Evolutionary conservation across 2,113 vertebrate genomes (phyloP).

Genomic region (Engystomops pustulosus): DNA sequence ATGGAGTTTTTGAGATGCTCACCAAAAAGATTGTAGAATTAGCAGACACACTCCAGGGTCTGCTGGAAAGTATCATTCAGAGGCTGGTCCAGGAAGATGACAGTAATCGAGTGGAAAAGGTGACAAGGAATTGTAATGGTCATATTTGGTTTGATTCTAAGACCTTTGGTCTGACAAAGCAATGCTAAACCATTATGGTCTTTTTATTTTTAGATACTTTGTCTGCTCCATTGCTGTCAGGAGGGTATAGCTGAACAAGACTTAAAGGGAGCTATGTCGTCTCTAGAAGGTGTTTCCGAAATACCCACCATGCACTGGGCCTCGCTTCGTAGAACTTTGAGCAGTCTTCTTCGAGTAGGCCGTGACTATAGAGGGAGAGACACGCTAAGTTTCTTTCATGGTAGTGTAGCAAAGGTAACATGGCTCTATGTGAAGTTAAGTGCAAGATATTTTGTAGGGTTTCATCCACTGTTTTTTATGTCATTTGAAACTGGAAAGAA

Average conservation of each 20-base stretch:
- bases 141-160: neutral
- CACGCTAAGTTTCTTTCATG: conserved; percentile 45
- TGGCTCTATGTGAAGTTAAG: neutral
- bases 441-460: neutral
- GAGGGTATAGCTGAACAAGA: conserved; percentile 36
- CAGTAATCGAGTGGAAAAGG: conserved; percentile 7
- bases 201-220: conserved; percentile 36
- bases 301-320: conserved; percentile 50
- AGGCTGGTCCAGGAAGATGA: conserved; percentile 47
- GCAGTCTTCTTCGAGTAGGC: conserved; percentile 33
- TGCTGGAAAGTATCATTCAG: conserved; percentile 42
- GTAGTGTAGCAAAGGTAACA: conserved; percentile 38
- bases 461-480: neutral
- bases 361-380: conserved; percentile 46
- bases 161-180: neutral
- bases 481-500: no score
- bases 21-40: conserved; percentile 44
- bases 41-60: conserved; percentile 46
- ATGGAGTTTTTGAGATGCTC: conserved; percentile 48
- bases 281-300: conserved; percentile 18
- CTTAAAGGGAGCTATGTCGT: conserved; percentile 38
- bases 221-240: conserved; percentile 46
- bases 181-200: neutral
- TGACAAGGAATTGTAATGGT: neutral
- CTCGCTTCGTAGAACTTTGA: conserved; percentile 35